Evolutionary conservation across 2,797 vertebrate species (phyloP).

Genomic region (Diceros bicornis): DNA sequence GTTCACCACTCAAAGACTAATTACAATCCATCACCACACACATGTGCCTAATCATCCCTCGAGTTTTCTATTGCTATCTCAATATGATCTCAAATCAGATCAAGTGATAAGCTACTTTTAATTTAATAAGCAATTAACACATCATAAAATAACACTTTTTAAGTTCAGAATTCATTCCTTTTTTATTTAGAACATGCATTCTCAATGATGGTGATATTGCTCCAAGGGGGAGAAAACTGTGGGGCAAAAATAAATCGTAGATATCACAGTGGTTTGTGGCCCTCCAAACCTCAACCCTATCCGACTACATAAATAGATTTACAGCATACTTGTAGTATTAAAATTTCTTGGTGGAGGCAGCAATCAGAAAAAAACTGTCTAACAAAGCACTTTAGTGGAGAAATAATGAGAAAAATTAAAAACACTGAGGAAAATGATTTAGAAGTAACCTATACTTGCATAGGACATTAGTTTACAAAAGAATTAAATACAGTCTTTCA

Average conservation of each 20-base stretch:
- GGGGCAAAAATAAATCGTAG: neutral
- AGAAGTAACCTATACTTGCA: neutral
- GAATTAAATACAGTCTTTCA: constrained; percentile 15
- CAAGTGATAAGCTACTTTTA: neutral
- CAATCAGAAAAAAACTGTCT: neutral
- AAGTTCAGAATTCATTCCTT: neutral
- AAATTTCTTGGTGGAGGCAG: neutral
- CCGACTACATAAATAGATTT: neutral
- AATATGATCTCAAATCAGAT: neutral
- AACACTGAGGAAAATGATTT: neutral
- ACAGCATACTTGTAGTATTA: neutral
- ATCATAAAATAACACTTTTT: neutral
- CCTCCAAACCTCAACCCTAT: neutral
- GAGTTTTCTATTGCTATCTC: neutral
- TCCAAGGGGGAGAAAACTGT: neutral
- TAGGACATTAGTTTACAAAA: neutral
- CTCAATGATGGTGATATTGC: neutral
- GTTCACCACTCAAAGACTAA: no score
- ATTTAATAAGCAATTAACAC: constrained; percentile 27
- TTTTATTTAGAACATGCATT: neutral
- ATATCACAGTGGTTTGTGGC: neutral
- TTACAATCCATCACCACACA: no score
- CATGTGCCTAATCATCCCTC: no score
- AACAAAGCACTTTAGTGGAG: neutral
- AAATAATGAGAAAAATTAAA: neutral